A percentile compares a stretch with the other conserved stretches of the same genome.
phyloP scores from a whole-genome alignment of 2,113 vertebrate genomes.

The Haemorhous mexicanus region DNA sequence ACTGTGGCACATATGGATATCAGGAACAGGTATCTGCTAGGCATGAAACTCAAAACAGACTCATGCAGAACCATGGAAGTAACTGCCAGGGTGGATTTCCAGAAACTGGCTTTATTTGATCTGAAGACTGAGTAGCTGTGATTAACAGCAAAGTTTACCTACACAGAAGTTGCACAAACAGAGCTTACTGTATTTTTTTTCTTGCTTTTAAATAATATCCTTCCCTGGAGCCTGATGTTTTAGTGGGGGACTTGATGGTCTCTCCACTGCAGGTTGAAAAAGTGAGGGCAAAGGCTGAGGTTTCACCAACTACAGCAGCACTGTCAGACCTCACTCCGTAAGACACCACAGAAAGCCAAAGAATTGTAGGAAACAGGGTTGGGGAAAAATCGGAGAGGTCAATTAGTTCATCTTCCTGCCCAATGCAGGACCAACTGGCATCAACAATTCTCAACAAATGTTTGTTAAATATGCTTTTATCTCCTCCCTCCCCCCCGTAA shows the following conservation, averaged over 20 bases:
- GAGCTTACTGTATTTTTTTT: neutral
- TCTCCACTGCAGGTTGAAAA: neutral
- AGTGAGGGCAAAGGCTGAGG: neutral
- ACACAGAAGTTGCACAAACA: neutral
- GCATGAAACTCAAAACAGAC: neutral
- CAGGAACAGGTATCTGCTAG: neutral
- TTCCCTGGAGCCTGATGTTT: neutral
- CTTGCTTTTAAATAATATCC: neutral
- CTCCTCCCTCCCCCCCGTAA: neutral
- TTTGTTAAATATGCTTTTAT: neutral
- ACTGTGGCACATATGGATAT: neutral
- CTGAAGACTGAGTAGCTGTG: neutral
- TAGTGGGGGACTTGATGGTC: neutral
- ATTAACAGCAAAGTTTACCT: neutral
- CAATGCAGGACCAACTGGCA: constrained; percentile 22
- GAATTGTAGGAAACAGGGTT: constrained; percentile 54
- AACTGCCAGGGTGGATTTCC: neutral
- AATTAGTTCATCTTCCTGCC: constrained; percentile 64
- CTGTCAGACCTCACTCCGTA: neutral
- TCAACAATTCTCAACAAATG: constrained; percentile 11
- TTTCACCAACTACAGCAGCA: neutral
- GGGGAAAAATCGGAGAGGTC: constrained; percentile 35
- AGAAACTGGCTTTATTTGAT: neutral
- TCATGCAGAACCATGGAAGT: neutral
- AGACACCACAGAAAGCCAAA: constrained; percentile 21